These are phyloP conservation scores for Cabera pusaria DNA, from an alignment of 2,888 invertebrate species.

Conservation along the genomic window DNA sequence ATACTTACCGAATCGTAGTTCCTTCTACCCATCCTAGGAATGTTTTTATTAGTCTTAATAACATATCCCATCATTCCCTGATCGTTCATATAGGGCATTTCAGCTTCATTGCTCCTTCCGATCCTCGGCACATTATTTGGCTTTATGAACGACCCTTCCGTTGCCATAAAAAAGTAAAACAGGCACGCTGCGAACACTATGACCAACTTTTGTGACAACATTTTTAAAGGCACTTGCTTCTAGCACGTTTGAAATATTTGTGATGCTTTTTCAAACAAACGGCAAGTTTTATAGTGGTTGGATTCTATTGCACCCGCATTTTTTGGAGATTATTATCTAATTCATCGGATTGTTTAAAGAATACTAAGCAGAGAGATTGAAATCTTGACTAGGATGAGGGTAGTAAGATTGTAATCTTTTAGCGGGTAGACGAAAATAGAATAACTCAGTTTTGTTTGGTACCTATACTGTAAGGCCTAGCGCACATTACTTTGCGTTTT, in stretches of 20 bases:
- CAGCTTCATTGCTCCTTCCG: constrained; percentile 71
- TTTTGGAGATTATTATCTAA: constrained; percentile 39
- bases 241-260: constrained; percentile 16
- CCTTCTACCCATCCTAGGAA: constrained; percentile 74
- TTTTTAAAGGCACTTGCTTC: constrained; percentile 26
- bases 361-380: constrained; percentile 43
- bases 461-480: no score
- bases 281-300: constrained; percentile 45
- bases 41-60: constrained; percentile 74
- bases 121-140: constrained; percentile 73
- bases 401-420: constrained; percentile 9
- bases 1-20: constrained; percentile 72
- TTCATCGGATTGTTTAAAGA: constrained; percentile 20
- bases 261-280: constrained; percentile 33
- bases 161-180: constrained; percentile 48
- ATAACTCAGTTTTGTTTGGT: no score
- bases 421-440: background rate
- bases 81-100: constrained; percentile 61
- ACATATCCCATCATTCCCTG: constrained; percentile 70
- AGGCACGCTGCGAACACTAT: constrained; percentile 51
- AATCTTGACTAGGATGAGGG: constrained; percentile 29
- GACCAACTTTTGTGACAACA: constrained; percentile 48
- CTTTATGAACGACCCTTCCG: constrained; percentile 68
- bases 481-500: no score
- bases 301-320: constrained; percentile 62